Percentiles rank a stretch among this genome's conserved stretches.
phyloP scores from a whole-genome alignment of 2,888 invertebrate species.

The Lamproptera curius region DNA sequence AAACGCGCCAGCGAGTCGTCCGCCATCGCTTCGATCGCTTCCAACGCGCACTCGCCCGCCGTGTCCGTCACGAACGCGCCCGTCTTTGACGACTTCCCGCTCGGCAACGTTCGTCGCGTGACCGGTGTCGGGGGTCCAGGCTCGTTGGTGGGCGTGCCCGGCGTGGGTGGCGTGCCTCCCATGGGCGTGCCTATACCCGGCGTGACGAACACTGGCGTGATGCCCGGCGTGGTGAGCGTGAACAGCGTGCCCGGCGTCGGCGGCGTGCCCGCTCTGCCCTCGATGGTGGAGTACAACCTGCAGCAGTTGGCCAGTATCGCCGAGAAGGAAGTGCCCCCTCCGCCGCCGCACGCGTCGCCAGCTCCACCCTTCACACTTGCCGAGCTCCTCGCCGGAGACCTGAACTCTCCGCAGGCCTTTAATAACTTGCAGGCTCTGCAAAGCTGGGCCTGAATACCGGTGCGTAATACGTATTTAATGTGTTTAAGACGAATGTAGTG shows the following conservation, averaged over 20 bases:
- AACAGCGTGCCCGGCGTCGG: slow-evolving; percentile 53
- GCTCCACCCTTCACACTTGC: slow-evolving; percentile 85
- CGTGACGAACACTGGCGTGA: slow-evolving; percentile 47
- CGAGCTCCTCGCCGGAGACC: slow-evolving; percentile 86
- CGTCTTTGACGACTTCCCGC: slow-evolving; percentile 85
- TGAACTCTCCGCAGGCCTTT: slow-evolving; percentile 85
- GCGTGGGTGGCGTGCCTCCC: slow-evolving; percentile 44
- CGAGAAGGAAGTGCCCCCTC: slow-evolving; percentile 80
- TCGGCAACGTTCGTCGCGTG: slow-evolving; percentile 73
- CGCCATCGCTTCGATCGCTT: slow-evolving; percentile 60
- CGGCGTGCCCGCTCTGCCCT: slow-evolving; percentile 62
- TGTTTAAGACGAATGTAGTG: too few relatives aligned
- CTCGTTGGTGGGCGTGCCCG: slow-evolving; percentile 37
- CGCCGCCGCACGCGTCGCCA: slow-evolving; percentile 74
- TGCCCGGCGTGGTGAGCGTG: slow-evolving; percentile 54
- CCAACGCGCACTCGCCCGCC: slow-evolving; percentile 66
- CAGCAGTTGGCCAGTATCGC: slow-evolving; percentile 90
- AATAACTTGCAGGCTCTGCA: slow-evolving; percentile 94
- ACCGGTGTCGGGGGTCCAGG: slow-evolving; percentile 38
- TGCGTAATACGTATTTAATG: slow-evolving; percentile 57
- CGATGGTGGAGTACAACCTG: slow-evolving; percentile 92
- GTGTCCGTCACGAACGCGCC: slow-evolving; percentile 81
- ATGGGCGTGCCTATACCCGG: slow-evolving; percentile 49
- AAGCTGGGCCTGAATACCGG: slow-evolving; percentile 88
- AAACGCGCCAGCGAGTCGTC: slow-evolving; percentile 69